phyloP scores from a whole-genome alignment of 2,113 vertebrate species.

The Nematolebias whitei region DNA sequence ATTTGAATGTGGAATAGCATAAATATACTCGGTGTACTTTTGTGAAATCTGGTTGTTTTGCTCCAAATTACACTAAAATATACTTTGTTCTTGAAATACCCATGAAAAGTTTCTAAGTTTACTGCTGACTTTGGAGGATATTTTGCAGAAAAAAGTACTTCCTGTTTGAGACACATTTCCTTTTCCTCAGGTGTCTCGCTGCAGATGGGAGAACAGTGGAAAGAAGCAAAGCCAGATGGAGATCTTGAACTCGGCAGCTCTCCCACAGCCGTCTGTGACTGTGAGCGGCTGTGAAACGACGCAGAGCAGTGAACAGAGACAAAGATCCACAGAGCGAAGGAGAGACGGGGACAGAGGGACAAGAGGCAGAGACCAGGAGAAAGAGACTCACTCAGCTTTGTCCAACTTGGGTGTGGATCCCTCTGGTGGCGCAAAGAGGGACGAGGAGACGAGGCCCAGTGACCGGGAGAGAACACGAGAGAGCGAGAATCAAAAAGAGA shows the following conservation, averaged over 20 bases:
- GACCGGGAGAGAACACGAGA: constrained; percentile 33
- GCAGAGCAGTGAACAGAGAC: constrained; percentile 78
- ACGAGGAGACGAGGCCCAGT: constrained; percentile 55
- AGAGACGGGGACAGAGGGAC: constrained; percentile 53
- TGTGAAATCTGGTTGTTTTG: too few species aligned
- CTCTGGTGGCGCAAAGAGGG: constrained; percentile 53
- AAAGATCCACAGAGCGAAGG: constrained; percentile 66
- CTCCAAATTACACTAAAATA: too few species aligned
- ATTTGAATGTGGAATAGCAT: too few species aligned
- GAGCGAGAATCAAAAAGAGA: constrained; percentile 8
- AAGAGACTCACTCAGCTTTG: constrained; percentile 49
- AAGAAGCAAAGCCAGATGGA: constrained; percentile 81
- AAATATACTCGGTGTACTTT: too few species aligned
- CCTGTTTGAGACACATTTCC: neutral
- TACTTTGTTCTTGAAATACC: too few species aligned
- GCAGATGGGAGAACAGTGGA: constrained; percentile 89
- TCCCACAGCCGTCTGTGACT: constrained; percentile 53
- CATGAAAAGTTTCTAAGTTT: too few species aligned
- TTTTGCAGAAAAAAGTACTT: neutral
- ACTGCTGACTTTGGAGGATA: neutral
- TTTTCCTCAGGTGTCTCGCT: constrained; percentile 79
- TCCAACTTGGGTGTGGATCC: constrained; percentile 32
- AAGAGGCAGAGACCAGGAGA: constrained; percentile 74
- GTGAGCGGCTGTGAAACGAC: constrained; percentile 56
- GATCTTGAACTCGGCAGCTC: constrained; percentile 8